phyloP scores from a whole-genome alignment of 2,888 invertebrate genomes.

The Alcis repandata region DNA sequence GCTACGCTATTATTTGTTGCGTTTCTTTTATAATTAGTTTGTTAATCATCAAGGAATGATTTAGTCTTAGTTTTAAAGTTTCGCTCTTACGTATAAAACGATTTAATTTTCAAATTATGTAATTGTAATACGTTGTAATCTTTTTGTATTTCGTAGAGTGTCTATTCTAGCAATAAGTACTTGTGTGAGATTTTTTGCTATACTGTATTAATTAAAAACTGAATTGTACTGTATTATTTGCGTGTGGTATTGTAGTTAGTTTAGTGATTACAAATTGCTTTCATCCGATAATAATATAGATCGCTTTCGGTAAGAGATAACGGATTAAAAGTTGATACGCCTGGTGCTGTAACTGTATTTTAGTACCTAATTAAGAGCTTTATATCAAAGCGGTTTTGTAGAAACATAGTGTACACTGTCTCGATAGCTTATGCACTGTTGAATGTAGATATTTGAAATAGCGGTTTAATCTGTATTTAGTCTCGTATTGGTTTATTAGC shows the following conservation, averaged over 20 bases:
- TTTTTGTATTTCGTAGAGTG: not conserved
- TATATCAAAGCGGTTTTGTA: not conserved
- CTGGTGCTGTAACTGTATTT: constrained; percentile 1
- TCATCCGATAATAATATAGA: no score
- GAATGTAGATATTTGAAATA: not conserved
- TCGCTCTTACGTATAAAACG: constrained; percentile 7
- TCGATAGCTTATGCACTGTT: constrained; percentile 3
- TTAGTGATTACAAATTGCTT: not conserved
- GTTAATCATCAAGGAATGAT: constrained; percentile 17
- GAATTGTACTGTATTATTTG: no score
- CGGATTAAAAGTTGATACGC: not conserved
- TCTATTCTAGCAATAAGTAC: not conserved
- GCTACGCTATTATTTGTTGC: constrained; percentile 50
- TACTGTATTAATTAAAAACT: no score
- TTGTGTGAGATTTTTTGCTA: not conserved
- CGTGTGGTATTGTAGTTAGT: not conserved
- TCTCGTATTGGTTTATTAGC: not conserved
- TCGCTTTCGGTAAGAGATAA: no score
- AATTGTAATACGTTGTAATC: not conserved
- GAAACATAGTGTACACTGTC: constrained; percentile 8
- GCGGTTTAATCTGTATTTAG: not conserved
- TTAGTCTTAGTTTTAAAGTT: constrained; percentile 1
- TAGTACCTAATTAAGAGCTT: not conserved
- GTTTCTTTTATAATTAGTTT: constrained; percentile 46
- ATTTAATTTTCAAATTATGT: not conserved